These are phyloP conservation scores for Dastarcus helophoroides DNA, from an alignment of 2,888 invertebrate genomes.

Conservation along the genomic window DNA sequence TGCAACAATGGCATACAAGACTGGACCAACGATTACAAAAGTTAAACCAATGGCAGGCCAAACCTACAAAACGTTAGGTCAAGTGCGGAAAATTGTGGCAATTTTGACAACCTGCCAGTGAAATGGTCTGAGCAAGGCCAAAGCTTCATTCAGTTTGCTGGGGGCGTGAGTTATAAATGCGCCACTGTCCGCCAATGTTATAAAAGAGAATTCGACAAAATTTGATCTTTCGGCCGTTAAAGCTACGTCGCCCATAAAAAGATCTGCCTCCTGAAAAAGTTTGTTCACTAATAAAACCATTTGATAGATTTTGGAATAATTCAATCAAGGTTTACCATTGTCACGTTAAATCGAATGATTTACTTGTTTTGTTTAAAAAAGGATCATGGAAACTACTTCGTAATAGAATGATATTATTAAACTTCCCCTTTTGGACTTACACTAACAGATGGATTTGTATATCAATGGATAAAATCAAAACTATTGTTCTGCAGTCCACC, in stretches of 20 bases:
- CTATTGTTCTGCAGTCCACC: neutral
- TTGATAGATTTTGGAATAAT: no score
- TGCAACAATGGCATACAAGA: conserved; percentile 55
- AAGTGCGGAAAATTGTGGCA: neutral
- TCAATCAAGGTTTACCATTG: no score
- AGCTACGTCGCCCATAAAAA: conserved; percentile 64
- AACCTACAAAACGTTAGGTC: conserved; percentile 37
- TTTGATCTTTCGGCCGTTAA: conserved; percentile 60
- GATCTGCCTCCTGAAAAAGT: conserved; percentile 49
- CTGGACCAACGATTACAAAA: conserved; percentile 54
- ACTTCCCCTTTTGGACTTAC: no score
- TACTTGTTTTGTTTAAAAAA: no score
- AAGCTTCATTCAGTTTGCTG: conserved; percentile 57
- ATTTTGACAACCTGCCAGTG: conserved; percentile 48
- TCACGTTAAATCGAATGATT: no score
- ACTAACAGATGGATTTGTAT: no score
- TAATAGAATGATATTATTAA: conserved; percentile 1
- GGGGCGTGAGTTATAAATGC: conserved; percentile 68
- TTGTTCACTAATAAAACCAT: no score
- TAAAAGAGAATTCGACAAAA: conserved; percentile 64
- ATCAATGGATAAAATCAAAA: no score
- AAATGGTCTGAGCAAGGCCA: conserved; percentile 63
- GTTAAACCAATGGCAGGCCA: conserved; percentile 61
- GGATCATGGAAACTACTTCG: neutral
- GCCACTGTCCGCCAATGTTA: conserved; percentile 65